A percentile compares a stretch with the other conserved stretches of the same genome.
These are phyloP conservation scores for Hestina assimilis DNA, from an alignment of 1,140 invertebrate species.

Conservation along the genomic window DNA sequence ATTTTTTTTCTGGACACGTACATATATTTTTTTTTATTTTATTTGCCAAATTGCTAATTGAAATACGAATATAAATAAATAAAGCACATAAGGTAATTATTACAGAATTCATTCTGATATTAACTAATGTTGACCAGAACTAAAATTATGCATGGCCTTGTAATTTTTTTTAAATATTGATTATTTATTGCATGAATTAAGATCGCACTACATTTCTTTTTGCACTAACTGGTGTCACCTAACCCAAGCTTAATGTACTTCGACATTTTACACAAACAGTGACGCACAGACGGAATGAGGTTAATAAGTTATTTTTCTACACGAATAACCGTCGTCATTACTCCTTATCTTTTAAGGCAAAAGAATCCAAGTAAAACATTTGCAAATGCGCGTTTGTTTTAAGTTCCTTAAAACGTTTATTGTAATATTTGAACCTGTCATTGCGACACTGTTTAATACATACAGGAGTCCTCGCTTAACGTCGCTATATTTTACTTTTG, in stretches of 20 bases:
- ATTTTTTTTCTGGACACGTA: too few species aligned
- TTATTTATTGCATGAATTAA: constrained; percentile 61
- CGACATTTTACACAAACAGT: not conserved
- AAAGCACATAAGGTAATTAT: too few species aligned
- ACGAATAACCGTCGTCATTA: not conserved
- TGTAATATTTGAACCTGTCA: not conserved
- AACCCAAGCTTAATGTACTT: constrained; percentile 19
- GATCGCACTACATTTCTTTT: constrained; percentile 26
- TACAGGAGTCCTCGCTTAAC: too few species aligned
- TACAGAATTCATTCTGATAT: too few species aligned
- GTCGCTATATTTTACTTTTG: too few species aligned
- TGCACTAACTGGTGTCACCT: constrained; percentile 6
- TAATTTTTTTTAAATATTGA: constrained; percentile 42
- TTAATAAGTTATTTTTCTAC: not conserved
- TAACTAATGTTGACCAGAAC: not conserved
- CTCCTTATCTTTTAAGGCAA: not conserved
- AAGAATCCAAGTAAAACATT: not conserved
- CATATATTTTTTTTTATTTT: too few species aligned
- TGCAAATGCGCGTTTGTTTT: not conserved
- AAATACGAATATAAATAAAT: too few species aligned
- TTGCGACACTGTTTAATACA: not conserved
- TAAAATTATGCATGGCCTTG: constrained; percentile 29
- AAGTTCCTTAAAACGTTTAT: not conserved
- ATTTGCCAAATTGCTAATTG: too few species aligned
- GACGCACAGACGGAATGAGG: not conserved